Evolutionary conservation across 1,140 invertebrate genomes (phyloP).

Genomic region (Cherax destructor): DNA sequence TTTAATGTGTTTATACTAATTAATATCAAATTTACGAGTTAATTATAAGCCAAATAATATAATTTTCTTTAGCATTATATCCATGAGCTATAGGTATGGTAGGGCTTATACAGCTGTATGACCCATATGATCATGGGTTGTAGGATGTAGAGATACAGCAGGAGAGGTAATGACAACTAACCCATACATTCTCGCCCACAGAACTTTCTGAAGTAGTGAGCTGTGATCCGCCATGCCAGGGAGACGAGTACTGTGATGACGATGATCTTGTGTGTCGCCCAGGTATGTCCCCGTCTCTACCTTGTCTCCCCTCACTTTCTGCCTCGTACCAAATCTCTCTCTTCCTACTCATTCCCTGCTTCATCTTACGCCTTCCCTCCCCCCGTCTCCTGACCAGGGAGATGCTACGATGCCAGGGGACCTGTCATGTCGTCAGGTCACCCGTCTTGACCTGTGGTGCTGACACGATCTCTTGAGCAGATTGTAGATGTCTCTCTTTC

Average conservation of each 20-base stretch:
- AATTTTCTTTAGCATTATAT: too few relatives aligned
- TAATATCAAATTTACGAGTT: too few relatives aligned
- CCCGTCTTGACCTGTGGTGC: too few relatives aligned
- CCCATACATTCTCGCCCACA: not conserved
- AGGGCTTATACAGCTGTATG: too few relatives aligned
- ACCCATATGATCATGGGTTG: too few relatives aligned
- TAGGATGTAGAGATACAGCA: too few relatives aligned
- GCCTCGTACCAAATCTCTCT: too few relatives aligned
- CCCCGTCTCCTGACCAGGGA: not conserved
- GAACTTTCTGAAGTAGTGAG: not conserved
- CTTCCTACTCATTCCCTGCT: too few relatives aligned
- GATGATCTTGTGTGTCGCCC: conserved; percentile 16
- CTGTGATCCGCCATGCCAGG: conserved; percentile 18
- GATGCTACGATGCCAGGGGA: not conserved
- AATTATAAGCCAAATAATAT: too few relatives aligned
- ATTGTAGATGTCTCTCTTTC: not conserved
- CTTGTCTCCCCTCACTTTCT: not conserved
- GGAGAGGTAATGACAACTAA: not conserved
- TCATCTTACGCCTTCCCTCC: too few relatives aligned
- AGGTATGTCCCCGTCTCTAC: conserved; percentile 13
- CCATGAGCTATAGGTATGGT: too few relatives aligned
- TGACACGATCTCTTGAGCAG: not conserved
- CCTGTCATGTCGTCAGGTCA: not conserved
- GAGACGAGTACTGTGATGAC: conserved; percentile 7
- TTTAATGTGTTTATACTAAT: too few relatives aligned